Evolutionary conservation across 1,140 invertebrate genomes (phyloP), one percentile per base, ranked within the genome.

Genomic region (Capitella teleta): DNA sequence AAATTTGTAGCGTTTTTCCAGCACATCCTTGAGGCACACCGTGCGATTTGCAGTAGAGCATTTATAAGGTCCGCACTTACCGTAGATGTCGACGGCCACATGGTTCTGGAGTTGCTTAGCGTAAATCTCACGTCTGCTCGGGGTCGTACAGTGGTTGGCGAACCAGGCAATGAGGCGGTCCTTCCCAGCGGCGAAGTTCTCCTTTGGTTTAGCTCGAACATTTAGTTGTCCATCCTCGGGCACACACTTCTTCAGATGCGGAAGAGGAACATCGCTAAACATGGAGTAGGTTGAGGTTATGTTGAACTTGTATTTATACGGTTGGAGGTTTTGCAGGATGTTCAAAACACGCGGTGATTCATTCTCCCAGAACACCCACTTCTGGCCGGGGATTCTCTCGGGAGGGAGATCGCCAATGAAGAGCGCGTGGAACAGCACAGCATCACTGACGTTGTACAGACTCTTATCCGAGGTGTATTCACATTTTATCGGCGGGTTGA

Each of bases 1-100:
- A 73, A 96, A 95, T 67, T 95, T 95, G 73, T 95, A 95, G 44
- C 91, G 85, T 36, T 77, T 40, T 5, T 45, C n/a, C 28, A 56
- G 24, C 32, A 49, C 24, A 28, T 40, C 14, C 16, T 37, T 12
- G 38, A 45, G 49, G n/a, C 45, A 44, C 16, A 84, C 81, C 1
- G 79, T 74, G 52, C 84, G 82, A 23, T 80, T 60, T 38, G 28
- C 5, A 16, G 87, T 52, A 0, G 61, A 56, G 52, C 68, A 70
- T 6, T 49, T 48, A 5, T 57, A 28, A 12, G 34, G 51, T 4
- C 64, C 66, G 68, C 84, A 87, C 0, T 48, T 52, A 16, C 85
- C 85, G 55, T 78, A 85, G 14, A 82, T 71, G 61, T 85, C 19
- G n/a, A 85, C 76, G 2, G 61, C 38, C 38, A 85, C 72, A 37